Conservation (phyloP, 2,888 invertebrate genomes). For the Drosophila bunnanda region DNA sequence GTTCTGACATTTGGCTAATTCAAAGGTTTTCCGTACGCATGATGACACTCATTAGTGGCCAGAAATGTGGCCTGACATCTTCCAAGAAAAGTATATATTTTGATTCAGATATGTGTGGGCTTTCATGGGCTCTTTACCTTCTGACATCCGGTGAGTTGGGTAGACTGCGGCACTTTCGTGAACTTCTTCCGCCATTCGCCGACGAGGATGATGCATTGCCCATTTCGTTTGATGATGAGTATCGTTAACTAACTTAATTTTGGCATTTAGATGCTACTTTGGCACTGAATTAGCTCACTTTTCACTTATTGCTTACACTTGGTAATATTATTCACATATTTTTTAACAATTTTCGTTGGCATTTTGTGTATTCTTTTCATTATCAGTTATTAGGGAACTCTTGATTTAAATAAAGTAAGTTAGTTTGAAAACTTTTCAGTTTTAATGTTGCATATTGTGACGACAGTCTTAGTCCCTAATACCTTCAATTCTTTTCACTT, state of each 20-base stretch:
- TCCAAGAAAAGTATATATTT: conserved; percentile 22
- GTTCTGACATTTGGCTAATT: conserved; percentile 68
- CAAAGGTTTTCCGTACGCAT: conserved; percentile 53
- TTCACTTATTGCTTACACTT: not conserved
- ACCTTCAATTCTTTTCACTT: too few species aligned
- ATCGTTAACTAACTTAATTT: conserved; percentile 60
- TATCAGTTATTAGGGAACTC: not conserved
- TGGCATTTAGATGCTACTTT: conserved; percentile 72
- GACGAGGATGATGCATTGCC: conserved; percentile 82
- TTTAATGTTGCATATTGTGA: conserved; percentile 6
- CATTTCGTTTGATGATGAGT: conserved; percentile 66
- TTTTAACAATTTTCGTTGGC: not conserved
- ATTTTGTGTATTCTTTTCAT: not conserved
- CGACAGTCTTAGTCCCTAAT: too few species aligned
- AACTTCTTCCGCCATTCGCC: conserved; percentile 74
- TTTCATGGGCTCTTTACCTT: conserved; percentile 86
- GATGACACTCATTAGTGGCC: conserved; percentile 69
- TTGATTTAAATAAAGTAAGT: not conserved
- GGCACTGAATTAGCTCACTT: conserved; percentile 57
- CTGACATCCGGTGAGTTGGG: conserved; percentile 92
- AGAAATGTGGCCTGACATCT: conserved; percentile 43
- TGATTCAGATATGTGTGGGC: conserved; percentile 1
- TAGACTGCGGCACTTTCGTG: conserved; percentile 87
- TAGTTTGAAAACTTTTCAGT: not conserved
- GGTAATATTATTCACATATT: not conserved